These are phyloP conservation scores for Anisognathus igniventris DNA, from an alignment of 2,797 vertebrate species.

Conservation along the genomic window DNA sequence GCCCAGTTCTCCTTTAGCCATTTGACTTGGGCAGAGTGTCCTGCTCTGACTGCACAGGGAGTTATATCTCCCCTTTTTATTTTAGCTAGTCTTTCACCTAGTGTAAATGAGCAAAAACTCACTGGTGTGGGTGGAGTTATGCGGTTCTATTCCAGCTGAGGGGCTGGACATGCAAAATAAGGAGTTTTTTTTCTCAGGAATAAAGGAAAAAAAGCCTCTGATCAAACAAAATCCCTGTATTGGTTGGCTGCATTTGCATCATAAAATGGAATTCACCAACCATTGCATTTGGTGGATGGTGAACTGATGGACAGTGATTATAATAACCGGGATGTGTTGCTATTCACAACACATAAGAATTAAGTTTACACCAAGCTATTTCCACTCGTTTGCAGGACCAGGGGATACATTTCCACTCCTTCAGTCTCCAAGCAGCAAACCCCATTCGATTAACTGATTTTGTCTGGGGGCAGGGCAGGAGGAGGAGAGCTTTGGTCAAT, in stretches of 20 bases:
- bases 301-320: conserved; percentile 25
- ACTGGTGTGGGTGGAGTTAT: not conserved
- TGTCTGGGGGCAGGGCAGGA: not conserved
- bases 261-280: conserved; percentile 55
- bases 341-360: conserved; percentile 8
- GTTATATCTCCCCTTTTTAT: not conserved
- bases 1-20: not conserved
- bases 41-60: not conserved
- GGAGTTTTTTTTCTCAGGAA: not conserved
- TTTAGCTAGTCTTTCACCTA: not conserved
- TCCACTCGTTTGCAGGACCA: not conserved
- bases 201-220: not conserved
- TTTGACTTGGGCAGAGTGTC: not conserved
- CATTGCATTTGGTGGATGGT: not conserved
- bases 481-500: not conserved
- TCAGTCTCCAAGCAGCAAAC: not conserved
- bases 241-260: conserved; percentile 50
- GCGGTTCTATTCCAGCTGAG: not conserved
- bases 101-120: not conserved
- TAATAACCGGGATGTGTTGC: not conserved
- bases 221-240: conserved; percentile 7
- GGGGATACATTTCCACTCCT: not conserved
- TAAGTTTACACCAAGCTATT: not conserved
- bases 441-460: not conserved
- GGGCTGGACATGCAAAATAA: conserved; percentile 6